Evolutionary conservation across 2,888 invertebrate species (phyloP), one percentile per base, ranked within the genome.

Genomic region (Acleris literana): DNA sequence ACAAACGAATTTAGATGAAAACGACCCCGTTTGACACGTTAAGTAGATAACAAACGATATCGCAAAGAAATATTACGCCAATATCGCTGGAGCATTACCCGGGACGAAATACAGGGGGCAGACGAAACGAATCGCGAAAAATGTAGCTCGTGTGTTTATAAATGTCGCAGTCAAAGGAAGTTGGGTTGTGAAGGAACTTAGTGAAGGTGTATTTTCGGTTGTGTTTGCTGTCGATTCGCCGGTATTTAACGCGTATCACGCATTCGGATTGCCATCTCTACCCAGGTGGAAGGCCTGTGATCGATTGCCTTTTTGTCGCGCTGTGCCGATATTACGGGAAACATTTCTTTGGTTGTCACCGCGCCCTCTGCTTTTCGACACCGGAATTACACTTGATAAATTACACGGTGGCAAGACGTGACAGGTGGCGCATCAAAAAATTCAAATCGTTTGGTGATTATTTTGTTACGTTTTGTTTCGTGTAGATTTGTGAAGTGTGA

Each of bases 261-360:
- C 82, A 81, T 87, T 85, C 76, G 84, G 80, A 83, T 84, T 83
- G 82, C 79, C 81, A 78, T 77, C 79, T 82, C 81, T 81, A 79
- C 80, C 81, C 87, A 88, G 87, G 87, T 88, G 85, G 83, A 84
- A 82, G 76, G 72, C 56, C 69, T 76, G 81, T 88, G 90, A 89
- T 90, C 87, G 88, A 90, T 89, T 88, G 88, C 83, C 83, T 85
- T 84, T 85, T 87, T 86, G 88, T 85, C 84, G 80, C 83, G 75
- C 71, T 76, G 75, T 76, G 73, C 76, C 76, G 76, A 83, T 84
- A 84, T 83, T 83, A 77, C 77, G 76, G 77, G 76, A 76, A 81
- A 83, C 82, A 85, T 86, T 87, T 87, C 87, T 87, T 86, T 75
- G 73, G 73, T 76, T 81, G 82, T 82, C 82, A 78, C 80, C 74